Percentiles rank a stretch among this genome's conserved stretches.
Evolutionary conservation across 2,888 invertebrate genomes (phyloP).

Genomic region (Epinotia ramella): DNA sequence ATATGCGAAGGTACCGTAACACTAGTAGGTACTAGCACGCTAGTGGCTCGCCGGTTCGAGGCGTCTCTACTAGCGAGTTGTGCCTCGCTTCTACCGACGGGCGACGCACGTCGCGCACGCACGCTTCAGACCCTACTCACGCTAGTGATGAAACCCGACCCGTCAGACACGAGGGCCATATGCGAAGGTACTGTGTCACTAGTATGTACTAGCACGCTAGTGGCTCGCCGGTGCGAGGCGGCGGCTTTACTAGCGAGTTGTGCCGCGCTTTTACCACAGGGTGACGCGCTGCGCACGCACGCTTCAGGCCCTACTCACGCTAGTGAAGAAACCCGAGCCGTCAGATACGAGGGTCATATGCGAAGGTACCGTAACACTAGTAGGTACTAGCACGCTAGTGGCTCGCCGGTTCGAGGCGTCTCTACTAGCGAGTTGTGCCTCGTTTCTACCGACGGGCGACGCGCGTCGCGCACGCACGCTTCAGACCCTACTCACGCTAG

Average conservation of each 20-base stretch:
- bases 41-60: no score
- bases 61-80: no score
- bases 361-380: constrained; percentile 63
- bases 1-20: constrained; percentile 72
- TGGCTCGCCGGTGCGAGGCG: no score
- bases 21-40: neutral
- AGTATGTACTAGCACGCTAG: neutral
- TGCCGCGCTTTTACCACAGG: no score
- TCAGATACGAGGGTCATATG: constrained; percentile 70
- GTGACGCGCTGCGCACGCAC: constrained; percentile 54
- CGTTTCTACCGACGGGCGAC: no score
- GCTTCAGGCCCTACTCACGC: constrained; percentile 72
- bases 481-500: constrained; percentile 72
- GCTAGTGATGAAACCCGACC: constrained; percentile 74
- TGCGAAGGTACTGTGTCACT: constrained; percentile 68
- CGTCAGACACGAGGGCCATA: constrained; percentile 67
- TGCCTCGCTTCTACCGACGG: no score
- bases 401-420: no score
- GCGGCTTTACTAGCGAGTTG: no score
- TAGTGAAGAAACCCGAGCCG: constrained; percentile 73
- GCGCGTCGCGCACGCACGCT: constrained; percentile 51
- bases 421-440: no score
- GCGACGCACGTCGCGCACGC: no score
- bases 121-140: constrained; percentile 75
- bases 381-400: neutral